Base-by-base conservation (phyloP, 2,113 vertebrate genomes). In the Cyphomyrus plagiostoma region DNA sequence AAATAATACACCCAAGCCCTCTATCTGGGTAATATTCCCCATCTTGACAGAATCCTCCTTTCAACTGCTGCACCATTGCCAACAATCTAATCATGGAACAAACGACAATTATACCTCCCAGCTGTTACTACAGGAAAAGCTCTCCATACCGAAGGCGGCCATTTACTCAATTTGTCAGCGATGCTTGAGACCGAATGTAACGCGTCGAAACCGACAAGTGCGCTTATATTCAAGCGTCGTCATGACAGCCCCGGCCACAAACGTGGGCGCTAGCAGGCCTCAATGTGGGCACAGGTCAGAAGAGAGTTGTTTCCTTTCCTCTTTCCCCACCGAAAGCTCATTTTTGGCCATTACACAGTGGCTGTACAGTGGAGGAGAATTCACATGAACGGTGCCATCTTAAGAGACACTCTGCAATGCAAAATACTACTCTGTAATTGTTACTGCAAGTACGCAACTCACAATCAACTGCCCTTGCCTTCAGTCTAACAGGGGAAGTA, bases 1-100 rank as follows among this genome's bases (percentile, higher is more conserved):
- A 94, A 93, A 94, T 90, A 86, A 89, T 90, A 92, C 88, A 92
- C 92, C 91, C 88, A 39, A 92, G 93, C 90, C 90, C 87, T 92
- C 92, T 92, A 93, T 94, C 94, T 90, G 89, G 70, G 39, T 94
- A 94, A 95, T 95, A 94, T 95, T 94, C 92, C 89, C 91, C 89
- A 87, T 92, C 93, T 91, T 95, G 95, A 95, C 93, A 95, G 94
- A 95, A 93, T 93, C 91, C 92, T 91, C 94, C 93, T 91, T 82
- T 94, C 94, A 93, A 80, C 92, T 74, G 3, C 53, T 53, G 85
- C 45, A 62, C 77, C 42, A 88, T 87, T 94, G 93, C 93, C 92
- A 94, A 91, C 83, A 89, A 53, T 53, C 85, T 86, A 89, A 80
- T 77, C 83, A 62, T 52, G 77, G 85, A 92, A 90, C 92, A 92